Base-by-base conservation (phyloP, 2,888 invertebrate genomes). In the Hyles lineata region DNA sequence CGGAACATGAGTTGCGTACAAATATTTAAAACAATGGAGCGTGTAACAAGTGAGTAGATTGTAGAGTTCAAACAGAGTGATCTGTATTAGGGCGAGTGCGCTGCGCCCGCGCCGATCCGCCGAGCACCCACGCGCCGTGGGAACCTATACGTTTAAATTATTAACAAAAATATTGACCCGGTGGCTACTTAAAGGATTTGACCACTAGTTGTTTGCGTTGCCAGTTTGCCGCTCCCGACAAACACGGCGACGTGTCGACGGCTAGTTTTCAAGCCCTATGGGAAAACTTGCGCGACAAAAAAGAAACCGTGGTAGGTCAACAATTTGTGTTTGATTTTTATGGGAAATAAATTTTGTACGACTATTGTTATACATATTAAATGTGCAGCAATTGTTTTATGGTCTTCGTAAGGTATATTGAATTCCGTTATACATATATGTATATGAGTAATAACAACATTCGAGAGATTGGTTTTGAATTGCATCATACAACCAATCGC, bases 151-250 rank as follows among this genome's bases (percentile, higher is more conserved):
- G 85, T 90, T 90, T 89, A 92, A 94, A 94, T 94, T 91, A 94
- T 93, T 94, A 92, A 93, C 92, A 92, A 93, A 90, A 94, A 94
- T 94, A 94, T 94, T 94, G 90, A 94, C 93, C 85, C 85, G 90
- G 90, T 93, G 92, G 92, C 94, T 94, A 94, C 93, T 94, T 93
- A 93, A 92, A 89, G 92, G 94, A 94, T 94, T 92, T 94, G 92
- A 93, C 91, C 91, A 91, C 89, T 82, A 86, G 84, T 85, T 93
- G 93, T 93, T 93, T 94, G 91, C 90, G 82, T 85, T 87, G 88
- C 86, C 90, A 89, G 92, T 92, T 92, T 90, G 90, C 90, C 91
- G 89, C 90, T 87, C 89, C 89, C 87, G 89, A 89, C 90, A 90
- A 91, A 92, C 85, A 89, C 78, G 69, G 76, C 61, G 83, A 84